Base-by-base conservation (phyloP, 1,140 invertebrate species). In the Leptinotarsa texana region DNA sequence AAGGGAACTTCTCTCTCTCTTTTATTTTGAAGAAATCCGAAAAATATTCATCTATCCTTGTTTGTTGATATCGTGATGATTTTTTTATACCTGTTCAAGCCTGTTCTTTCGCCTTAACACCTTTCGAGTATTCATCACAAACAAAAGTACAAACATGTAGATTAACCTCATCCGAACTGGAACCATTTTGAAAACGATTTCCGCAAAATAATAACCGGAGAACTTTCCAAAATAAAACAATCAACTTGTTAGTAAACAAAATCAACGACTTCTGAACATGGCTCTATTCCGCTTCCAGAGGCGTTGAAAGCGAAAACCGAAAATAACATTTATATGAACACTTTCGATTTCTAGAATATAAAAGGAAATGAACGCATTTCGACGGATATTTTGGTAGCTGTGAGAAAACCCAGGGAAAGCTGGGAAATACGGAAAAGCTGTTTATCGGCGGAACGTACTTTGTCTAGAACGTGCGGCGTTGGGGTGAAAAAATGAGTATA, bases 281-380 rank as follows among this genome's bases (percentile, higher is more conserved):
- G 17, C 13, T 57, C 17, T 18, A 57, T 18, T 57, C 51, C 15
- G 51, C 33, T 42, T 57, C 51, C n/a, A 57, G 51, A 8, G 2
- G 15, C 51, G 51, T 15, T 57, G 51, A n/a, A 57, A 72, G 27
- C 21, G 27, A 61, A 62, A 24, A 63, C 49, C 48, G 69, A 51
- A 70, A 77, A 77, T 74, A 77, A 71, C 72, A 74, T 77, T 77
- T 77, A 77, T 77, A 72, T 70, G 69, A 77, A 77, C 75, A 77
- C 51, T 77, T 77, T 77, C 75, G 75, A 77, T 77, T 77, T 77
- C 75, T 49, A 27, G 72, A 74, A 74, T 77, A 77, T 77, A 77
- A 77, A 77, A 74, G 75, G 75, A 77, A 77, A 77, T 77, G 72
- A 77, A 77, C 72, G 74, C 72, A 77, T 77, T 74, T 77, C 68